Base-by-base conservation (phyloP, 2,888 invertebrate genomes). In the Agrochola lychnidis region DNA sequence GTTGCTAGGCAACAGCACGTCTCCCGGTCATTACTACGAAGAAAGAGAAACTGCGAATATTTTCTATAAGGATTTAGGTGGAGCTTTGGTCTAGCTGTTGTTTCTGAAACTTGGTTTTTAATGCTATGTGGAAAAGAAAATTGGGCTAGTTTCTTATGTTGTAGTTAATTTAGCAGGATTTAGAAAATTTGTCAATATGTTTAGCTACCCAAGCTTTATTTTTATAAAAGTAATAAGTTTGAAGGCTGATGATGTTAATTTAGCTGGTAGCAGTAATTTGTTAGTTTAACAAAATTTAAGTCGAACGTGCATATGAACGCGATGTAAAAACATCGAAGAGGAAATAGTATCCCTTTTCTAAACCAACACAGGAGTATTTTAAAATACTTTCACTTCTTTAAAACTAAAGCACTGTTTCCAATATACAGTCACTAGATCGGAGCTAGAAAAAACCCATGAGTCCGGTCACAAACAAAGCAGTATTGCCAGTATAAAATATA, bases 1-100 rank as follows among this genome's bases (percentile, higher is more conserved):
- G 91, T 91, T 91, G 89, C 92, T 78, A 86, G 71, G 91, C 89
- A 83, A 92, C 92, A 88, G 89, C 93, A 93, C 93, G 93, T 76
- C 82, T 87, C 56, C 74, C 79, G 77, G 82, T 91, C 92, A 91
- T 93, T 92, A 93, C 87, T 78, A 85, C 89, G 89, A 88, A 90
- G 90, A 86, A 86, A 51, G 45, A 74, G 59, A 61, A 82, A 63
- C 62, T 64, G 48, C 40, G 71, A 75, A 62, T 53, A 63, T 83
- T 81, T 83, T 68, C 57, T 48, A 57, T 66, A 75, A 85, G 73
- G 80, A 79, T 74, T 78, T 62, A 45, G 30, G 62, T 64, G 53
- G 69, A 73, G 62, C n/a, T 70, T 70, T 67, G 48, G 25, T 45
- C 30, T 56, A 45, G 67, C 36, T 63, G 45, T 76, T 78, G 70